These are phyloP conservation scores for Gavialis gangeticus DNA, from an alignment of 2,113 vertebrate species.

Conservation along the genomic window DNA sequence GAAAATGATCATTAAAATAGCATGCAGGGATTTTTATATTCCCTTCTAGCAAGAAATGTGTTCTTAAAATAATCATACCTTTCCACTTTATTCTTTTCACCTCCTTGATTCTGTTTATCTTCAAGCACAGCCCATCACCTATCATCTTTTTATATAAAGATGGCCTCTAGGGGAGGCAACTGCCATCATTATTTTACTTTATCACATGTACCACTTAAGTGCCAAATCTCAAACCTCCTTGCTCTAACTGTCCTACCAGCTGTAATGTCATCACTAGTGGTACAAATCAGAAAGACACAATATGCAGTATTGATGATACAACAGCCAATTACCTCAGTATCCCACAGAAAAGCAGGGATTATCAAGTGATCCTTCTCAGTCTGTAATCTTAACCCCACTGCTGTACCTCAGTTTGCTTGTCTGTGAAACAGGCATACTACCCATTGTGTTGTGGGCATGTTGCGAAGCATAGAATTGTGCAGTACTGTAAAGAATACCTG, in stretches of 20 bases:
- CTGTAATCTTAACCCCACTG: not conserved
- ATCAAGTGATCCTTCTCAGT: not conserved
- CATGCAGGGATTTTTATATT: not conserved
- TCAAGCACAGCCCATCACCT: not conserved
- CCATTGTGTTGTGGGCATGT: not conserved
- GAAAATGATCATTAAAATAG: not conserved
- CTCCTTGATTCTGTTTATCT: not conserved
- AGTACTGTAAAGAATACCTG: not conserved
- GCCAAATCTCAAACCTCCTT: constrained; percentile 11
- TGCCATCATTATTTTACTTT: constrained; percentile 17
- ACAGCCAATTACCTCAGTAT: constrained; percentile 9
- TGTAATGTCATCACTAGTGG: not conserved
- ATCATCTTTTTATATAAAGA: not conserved
- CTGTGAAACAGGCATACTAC: not conserved
- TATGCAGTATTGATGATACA: not conserved
- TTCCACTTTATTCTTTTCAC: not conserved
- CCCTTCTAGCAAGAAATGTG: constrained; percentile 11
- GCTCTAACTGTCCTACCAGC: not conserved
- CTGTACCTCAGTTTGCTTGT: not conserved
- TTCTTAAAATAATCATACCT: constrained; percentile 1
- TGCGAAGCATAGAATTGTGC: not conserved
- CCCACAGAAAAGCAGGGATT: not conserved
- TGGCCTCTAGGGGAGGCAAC: not conserved
- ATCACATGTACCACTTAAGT: not conserved
- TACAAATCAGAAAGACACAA: not conserved